phyloP scores from a whole-genome alignment of 2,797 vertebrate species.

The Moxostoma hubbsi region DNA sequence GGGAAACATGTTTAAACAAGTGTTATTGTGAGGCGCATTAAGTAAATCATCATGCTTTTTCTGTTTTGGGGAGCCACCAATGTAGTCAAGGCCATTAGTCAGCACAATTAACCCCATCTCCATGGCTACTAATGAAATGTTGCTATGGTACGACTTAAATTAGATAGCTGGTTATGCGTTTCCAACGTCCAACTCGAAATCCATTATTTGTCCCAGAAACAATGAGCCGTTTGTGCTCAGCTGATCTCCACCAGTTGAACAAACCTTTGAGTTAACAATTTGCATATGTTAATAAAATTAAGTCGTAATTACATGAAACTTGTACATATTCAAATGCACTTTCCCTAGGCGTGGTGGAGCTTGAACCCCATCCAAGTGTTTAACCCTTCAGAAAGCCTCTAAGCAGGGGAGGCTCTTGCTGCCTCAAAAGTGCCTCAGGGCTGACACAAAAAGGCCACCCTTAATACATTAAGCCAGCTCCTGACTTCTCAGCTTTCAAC shows the following conservation, averaged over 20 bases:
- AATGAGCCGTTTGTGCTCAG: conserved; percentile 95
- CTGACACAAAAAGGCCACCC: conserved; percentile 89
- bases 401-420: conserved; percentile 74
- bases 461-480: conserved; percentile 92
- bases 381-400: conserved; percentile 89
- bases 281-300: conserved; percentile 99
- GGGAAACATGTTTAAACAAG: conserved; percentile 96
- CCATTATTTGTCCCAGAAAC: conserved; percentile 94
- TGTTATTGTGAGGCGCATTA: conserved; percentile 94
- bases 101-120: conserved; percentile 99
- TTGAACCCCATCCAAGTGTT: conserved; percentile 98
- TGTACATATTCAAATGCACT: conserved; percentile 96
- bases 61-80: conserved; percentile 62
- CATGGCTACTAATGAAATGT: conserved; percentile 99
- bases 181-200: conserved; percentile 86
- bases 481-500: conserved; percentile 90
- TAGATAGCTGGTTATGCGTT: conserved; percentile 93
- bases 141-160: conserved; percentile 94
- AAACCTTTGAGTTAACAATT: conserved; percentile 98
- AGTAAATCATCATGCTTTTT: conserved; percentile 83
- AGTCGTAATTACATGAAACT: conserved; percentile 99
- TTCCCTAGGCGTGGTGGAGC: conserved; percentile 89
- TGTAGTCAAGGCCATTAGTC: conserved; percentile 91
- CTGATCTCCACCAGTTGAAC: conserved; percentile 98
- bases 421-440: conserved; percentile 88